Conservation (phyloP, 2,113 vertebrate species). For the Bubo scandiacus region DNA sequence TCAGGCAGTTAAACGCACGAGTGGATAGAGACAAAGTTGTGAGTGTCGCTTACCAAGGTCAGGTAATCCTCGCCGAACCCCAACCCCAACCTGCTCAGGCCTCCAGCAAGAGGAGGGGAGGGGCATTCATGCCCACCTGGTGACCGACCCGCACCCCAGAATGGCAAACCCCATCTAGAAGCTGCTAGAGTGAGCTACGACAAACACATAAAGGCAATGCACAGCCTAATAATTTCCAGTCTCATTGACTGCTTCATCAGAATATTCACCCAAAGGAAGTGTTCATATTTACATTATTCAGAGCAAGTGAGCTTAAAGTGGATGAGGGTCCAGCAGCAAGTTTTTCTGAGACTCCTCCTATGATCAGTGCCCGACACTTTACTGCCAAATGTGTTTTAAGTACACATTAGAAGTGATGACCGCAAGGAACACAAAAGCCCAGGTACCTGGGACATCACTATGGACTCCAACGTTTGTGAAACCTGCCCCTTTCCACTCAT, state of each 20-base stretch:
- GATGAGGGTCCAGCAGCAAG: background rate
- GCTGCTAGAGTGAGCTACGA: background rate
- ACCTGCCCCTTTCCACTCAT: background rate
- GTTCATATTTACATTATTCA: background rate
- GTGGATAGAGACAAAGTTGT: background rate
- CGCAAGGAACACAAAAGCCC: background rate
- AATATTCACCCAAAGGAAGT: background rate
- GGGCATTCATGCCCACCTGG: background rate
- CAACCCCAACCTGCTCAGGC: background rate
- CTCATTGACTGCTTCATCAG: background rate
- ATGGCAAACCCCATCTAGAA: background rate
- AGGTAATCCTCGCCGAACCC: background rate
- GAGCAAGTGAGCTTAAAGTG: background rate
- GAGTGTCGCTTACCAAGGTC: background rate
- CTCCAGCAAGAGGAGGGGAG: background rate
- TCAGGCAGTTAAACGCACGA: background rate
- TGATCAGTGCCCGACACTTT: background rate
- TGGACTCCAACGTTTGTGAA: rapidly evolving
- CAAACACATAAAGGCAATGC: background rate
- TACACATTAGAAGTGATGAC: background rate
- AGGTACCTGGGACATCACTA: background rate
- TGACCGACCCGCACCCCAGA: background rate
- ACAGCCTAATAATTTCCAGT: background rate
- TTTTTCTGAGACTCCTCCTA: background rate
- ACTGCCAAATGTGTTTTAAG: background rate